Conservation (phyloP, 2,113 vertebrate genomes). For the Corvus cornix region DNA sequence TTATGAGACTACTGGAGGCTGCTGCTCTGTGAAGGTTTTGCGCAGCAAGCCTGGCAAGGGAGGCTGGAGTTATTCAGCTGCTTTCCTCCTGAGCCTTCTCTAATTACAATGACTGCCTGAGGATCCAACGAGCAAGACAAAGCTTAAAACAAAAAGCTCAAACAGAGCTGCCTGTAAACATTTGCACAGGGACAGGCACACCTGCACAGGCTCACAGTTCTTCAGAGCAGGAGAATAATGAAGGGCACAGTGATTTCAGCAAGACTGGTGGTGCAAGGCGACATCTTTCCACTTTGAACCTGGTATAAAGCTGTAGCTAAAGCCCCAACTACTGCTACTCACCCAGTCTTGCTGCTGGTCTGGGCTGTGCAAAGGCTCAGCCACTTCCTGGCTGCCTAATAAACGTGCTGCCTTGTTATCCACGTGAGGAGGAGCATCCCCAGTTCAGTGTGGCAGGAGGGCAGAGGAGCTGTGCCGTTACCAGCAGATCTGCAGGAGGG, state of each 20-base stretch:
- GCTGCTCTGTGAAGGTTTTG: not conserved
- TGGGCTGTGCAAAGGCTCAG: not conserved
- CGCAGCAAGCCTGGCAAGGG: not conserved
- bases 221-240: not conserved
- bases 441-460: not conserved
- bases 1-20: not conserved
- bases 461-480: not conserved
- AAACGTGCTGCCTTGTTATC: not conserved
- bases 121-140: not conserved
- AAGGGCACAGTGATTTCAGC: not conserved
- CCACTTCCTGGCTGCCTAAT: not conserved
- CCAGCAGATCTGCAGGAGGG: not conserved
- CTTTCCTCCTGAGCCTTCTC: not conserved
- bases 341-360: not conserved
- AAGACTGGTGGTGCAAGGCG: not conserved
- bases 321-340: rapidly evolving
- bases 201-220: not conserved
- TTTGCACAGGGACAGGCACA: not conserved
- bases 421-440: rapidly evolving
- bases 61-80: not conserved
- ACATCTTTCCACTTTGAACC: not conserved
- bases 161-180: not conserved
- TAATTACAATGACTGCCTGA: not conserved
- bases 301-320: not conserved
- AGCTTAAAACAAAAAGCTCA: not conserved